Evolutionary conservation across 92 coral and sea anemone species (phyloP), one percentile per base, ranked within the genome.

Genomic region (Palythoa grandis): DNA sequence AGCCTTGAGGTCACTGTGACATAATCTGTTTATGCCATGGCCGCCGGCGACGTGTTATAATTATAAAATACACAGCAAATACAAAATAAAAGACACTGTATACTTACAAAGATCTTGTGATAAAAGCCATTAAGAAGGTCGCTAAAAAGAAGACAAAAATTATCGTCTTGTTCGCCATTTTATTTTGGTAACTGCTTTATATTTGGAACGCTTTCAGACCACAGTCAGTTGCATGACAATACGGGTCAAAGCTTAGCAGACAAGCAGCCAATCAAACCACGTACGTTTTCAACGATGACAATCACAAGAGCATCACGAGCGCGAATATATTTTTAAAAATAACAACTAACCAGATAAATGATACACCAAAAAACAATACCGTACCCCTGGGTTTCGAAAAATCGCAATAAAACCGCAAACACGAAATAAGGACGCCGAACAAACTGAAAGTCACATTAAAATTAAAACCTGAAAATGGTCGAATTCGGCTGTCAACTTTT

Each of bases 101-200:
- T 80, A 63, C 85, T 63, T 80, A 80, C 85, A 80, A 37, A 22
- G 52, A n/a, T 80, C 65, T 80, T n/a, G 74, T 43, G 23, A 80
- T 66, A 12, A 80, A 63, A 43, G 85, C 74, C 11, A 66, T 68
- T 2, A 65, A 43, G 43, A 40, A 80, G 1, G 85, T 43, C 40
- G 85, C 11, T 2, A 80, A 47, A 20, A 63, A 63, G 73, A 80
- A 80, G 23, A 80, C 15, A 25, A 50, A 20, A 3, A 54, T 14
- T 4, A 15, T 66, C 17, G 24, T 24, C 70, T 77, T 77, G 82
- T 66, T 39, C 35, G 52, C 82, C 82, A 77, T 77, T 56, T 54
- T 77, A 38, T 3, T 74, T 38, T 10, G 0, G 66, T n/a, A 4
- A 58, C 20, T 58, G 20, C 66, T 14, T 14, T 7, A 6, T 4